A percentile compares a stretch with the other conserved stretches of the same genome.
Evolutionary conservation across 2,797 vertebrate genomes (phyloP).

Genomic region (Rhinoraja longicauda): DNA sequence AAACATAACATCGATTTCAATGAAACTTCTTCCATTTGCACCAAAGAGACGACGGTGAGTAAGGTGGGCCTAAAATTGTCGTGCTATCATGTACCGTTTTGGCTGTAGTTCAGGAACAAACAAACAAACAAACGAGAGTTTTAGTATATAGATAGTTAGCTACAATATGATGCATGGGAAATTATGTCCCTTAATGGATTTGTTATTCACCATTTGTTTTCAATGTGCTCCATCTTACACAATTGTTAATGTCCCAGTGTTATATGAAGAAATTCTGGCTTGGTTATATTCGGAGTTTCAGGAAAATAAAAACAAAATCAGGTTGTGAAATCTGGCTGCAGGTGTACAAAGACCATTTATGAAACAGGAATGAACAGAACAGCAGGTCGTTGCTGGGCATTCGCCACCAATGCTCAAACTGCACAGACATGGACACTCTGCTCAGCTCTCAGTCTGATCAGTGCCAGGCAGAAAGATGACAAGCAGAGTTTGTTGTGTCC

Average conservation of each 20-base stretch:
- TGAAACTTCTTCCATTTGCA: too few species aligned
- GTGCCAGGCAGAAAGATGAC: not conserved
- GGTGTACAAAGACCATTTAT: slow-evolving; percentile 2
- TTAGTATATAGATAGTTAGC: too few species aligned
- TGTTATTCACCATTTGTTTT: not conserved
- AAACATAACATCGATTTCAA: too few species aligned
- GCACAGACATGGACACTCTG: not conserved
- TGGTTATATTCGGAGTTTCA: not conserved
- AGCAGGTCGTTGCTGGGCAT: slow-evolving; percentile 12
- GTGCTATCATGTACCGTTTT: too few species aligned
- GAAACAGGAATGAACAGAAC: slow-evolving; percentile 18
- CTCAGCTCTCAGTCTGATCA: not conserved
- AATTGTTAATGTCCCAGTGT: not conserved
- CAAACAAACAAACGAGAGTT: too few species aligned
- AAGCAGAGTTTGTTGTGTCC: not conserved
- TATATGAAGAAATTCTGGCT: not conserved
- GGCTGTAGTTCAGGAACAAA: too few species aligned
- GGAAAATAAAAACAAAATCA: not conserved
- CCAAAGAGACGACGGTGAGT: too few species aligned
- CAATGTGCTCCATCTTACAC: too few species aligned
- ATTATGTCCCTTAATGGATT: not conserved
- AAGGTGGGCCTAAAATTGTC: too few species aligned
- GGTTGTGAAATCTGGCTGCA: slow-evolving; percentile 25
- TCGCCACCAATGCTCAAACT: not conserved
- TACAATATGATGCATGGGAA: not conserved